Conservation (phyloP, 1,140 invertebrate genomes). For the Coboldia fuscipes region DNA sequence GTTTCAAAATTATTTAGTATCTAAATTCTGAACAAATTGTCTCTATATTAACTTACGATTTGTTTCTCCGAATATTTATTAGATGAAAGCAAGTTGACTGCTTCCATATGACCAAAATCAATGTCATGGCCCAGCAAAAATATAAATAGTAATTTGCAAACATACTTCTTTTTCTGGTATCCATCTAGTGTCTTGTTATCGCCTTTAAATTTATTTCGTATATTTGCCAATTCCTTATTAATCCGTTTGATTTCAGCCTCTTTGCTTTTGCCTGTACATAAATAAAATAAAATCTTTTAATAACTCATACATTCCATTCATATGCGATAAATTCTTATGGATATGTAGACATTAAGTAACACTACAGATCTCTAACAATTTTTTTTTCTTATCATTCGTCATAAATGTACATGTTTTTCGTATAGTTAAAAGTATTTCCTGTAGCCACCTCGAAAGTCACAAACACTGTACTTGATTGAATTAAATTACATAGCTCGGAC, state of each 20-base stretch:
- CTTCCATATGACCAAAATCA: slow-evolving; percentile 99
- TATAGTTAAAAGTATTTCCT: too few relatives aligned
- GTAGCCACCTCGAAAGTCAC: too few relatives aligned
- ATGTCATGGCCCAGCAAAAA: slow-evolving; percentile 98
- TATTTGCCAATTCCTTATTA: slow-evolving; percentile 99
- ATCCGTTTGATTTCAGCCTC: slow-evolving; percentile 99
- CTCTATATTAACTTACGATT: slow-evolving; percentile 56
- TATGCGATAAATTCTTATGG: too few relatives aligned
- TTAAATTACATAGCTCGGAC: too few relatives aligned
- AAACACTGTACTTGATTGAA: too few relatives aligned
- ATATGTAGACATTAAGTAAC: too few relatives aligned
- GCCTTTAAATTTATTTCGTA: slow-evolving; percentile 98
- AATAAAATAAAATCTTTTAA: neutral
- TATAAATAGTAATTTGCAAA: slow-evolving; percentile 98
- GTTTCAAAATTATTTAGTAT: slow-evolving; percentile 6
- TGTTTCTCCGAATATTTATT: slow-evolving; percentile 99
- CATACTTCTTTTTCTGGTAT: slow-evolving; percentile 99
- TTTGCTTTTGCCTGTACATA: slow-evolving; percentile 82
- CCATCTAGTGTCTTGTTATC: slow-evolving; percentile 99
- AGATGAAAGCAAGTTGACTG: slow-evolving; percentile 97
- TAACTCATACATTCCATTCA: too few relatives aligned
- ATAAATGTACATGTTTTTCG: too few relatives aligned
- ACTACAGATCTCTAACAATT: too few relatives aligned
- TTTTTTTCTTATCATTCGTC: too few relatives aligned
- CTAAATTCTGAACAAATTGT: slow-evolving; percentile 3